Base-by-base conservation (phyloP, 2,113 vertebrate genomes). In the Cynoglossus semilaevis region DNA sequence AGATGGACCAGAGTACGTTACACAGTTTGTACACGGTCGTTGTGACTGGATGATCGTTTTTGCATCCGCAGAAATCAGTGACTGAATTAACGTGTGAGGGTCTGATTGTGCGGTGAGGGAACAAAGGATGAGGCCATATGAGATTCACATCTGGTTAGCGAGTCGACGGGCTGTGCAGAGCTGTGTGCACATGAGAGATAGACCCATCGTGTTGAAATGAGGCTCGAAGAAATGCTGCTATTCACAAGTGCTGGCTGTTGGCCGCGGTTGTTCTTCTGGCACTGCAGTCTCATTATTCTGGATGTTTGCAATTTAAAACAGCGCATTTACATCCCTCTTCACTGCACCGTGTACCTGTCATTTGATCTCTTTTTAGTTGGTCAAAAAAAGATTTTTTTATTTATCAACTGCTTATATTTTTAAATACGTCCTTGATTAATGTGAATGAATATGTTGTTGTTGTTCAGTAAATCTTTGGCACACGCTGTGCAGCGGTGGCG, bases 111-210 rank as follows among this genome's bases (percentile, higher is more conserved):
- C 57, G 66, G 12, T 8, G 37, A 8, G 59, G 70, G 55, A 67
- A 69, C 55, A 62, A 43, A 66, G 63, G 68, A 48, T 38, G 56
- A 68, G 62, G 59, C 67, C 42, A 43, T 38, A 38, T 55, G 65
- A 65, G 71, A 80, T 67, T 58, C 48, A 72, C 67, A 84, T 70
- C 67, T 86, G 77, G 75, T 80, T 75, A 77, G 79, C 63, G 67
- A 76, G 51, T 59, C 79, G 69, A 77, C 75, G 40, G 65, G 48
- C 73, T 63, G 65, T 66, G 66, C 68, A 73, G 76, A 62, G 62
- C 67, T 44, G 58, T 38, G 66, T 65, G 49, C 56, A 42, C 47
- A 16, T 35, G 48, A 72, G 61, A 75, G 73, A 85, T 76, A 72
- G 82, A 77, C 53, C 58, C 76, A 74, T 84, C 61, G 49, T 52